phyloP scores from a whole-genome alignment of 2,888 invertebrate species.

The Phragmatobia fuliginosa region DNA sequence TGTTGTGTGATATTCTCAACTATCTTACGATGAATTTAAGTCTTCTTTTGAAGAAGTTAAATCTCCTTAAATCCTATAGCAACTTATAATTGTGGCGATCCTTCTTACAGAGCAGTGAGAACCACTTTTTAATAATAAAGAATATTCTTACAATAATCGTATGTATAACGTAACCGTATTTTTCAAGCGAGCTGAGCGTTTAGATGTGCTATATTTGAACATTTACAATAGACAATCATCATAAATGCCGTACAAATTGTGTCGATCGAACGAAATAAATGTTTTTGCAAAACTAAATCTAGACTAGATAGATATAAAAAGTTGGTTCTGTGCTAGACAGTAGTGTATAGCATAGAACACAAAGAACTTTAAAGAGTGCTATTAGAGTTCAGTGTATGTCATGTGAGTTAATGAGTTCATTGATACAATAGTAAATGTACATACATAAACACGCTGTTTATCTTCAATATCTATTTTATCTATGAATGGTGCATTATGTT shows the following conservation, averaged over 20 bases:
- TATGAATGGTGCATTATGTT: not conserved
- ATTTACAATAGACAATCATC: not conserved
- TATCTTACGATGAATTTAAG: no score
- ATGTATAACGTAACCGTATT: no score
- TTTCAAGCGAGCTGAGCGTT: no score
- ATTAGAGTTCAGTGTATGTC: not conserved
- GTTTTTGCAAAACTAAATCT: not conserved
- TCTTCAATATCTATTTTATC: not conserved
- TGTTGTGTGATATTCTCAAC: no score
- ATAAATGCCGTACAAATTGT: not conserved
- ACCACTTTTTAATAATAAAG: no score
- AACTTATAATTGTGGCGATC: no score
- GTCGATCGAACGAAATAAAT: not conserved
- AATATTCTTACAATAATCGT: no score
- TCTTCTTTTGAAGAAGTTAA: no score
- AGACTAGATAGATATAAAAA: not conserved
- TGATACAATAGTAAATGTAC: not conserved
- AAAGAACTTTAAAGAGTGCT: not conserved
- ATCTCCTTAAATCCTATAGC: no score
- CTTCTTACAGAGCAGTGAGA: no score
- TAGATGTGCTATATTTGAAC: no score
- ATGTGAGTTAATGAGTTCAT: not conserved
- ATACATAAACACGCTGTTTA: not conserved
- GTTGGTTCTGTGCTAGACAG: not conserved
- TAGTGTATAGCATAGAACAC: not conserved